Evolutionary conservation across 2,113 vertebrate species (phyloP).

Genomic region (Steatornis caripensis): DNA sequence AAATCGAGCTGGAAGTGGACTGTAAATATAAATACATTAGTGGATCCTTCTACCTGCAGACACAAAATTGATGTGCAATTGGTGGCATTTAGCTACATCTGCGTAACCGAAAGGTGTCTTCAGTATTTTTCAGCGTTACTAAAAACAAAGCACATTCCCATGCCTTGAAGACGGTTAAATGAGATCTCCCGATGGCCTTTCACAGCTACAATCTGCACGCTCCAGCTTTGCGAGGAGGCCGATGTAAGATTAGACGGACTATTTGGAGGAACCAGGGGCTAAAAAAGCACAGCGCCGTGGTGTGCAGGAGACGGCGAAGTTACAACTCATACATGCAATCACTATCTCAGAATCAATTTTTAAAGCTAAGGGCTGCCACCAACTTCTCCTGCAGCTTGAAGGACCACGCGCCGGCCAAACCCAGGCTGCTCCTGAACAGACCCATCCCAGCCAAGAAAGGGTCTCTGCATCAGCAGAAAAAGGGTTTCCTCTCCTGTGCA

Average conservation of each 20-base stretch:
- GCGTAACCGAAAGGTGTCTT: accelerated
- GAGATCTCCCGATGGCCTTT: neutral
- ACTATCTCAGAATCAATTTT: neutral
- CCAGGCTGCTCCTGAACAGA: neutral
- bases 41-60: neutral
- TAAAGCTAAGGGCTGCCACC: neutral
- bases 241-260: neutral
- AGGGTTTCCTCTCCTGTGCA: neutral
- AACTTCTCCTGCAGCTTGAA: neutral
- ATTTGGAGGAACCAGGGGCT: neutral
- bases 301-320: neutral
- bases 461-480: neutral
- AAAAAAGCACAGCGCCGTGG: neutral
- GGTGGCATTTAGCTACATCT: neutral
- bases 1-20: neutral
- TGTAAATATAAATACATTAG: neutral
- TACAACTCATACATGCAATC: neutral
- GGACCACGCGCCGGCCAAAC: neutral
- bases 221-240: neutral
- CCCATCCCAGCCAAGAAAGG: neutral
- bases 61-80: neutral
- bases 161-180: neutral
- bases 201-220: neutral
- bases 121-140: neutral
- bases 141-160: neutral